Conservation (phyloP, 37 sponge, comb jelly and placozoan species). For the Axinella damicornis region DNA sequence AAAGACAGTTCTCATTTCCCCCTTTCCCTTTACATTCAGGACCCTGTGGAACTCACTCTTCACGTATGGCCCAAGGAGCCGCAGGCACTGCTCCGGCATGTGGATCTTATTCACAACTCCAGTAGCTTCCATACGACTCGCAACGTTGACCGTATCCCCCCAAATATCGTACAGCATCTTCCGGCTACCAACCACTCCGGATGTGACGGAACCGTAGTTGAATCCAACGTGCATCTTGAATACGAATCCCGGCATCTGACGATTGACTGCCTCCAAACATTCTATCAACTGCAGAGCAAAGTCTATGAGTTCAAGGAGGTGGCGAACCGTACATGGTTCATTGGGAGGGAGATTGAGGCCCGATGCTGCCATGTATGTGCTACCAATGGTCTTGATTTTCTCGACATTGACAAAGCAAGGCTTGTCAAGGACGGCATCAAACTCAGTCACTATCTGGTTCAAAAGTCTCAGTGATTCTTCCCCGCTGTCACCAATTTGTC, state of each 20-base stretch:
- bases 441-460: constrained; percentile 77
- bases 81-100: constrained; percentile 70
- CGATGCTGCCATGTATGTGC: constrained; percentile 93
- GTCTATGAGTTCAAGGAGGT: constrained; percentile 72
- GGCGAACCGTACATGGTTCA: neutral
- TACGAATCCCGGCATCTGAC: constrained; percentile 34
- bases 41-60: constrained; percentile 38
- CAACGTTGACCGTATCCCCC: constrained; percentile 98
- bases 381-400: constrained; percentile 92
- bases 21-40: constrained; percentile 85
- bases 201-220: constrained; percentile 89
- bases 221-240: constrained; percentile 84
- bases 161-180: constrained; percentile 96
- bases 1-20: constrained; percentile 79
- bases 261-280: constrained; percentile 67
- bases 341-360: constrained; percentile 59
- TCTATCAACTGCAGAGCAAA: constrained; percentile 80
- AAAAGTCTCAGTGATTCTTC: constrained; percentile 62
- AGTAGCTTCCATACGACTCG: constrained; percentile 96
- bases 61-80: constrained; percentile 26
- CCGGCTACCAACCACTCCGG: constrained; percentile 94
- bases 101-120: constrained; percentile 84
- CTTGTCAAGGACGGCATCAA: constrained; percentile 73
- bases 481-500: constrained; percentile 14
- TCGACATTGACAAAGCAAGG: constrained; percentile 65